Base-by-base conservation (phyloP, 2,113 vertebrate species). In the Rallus limicola region DNA sequence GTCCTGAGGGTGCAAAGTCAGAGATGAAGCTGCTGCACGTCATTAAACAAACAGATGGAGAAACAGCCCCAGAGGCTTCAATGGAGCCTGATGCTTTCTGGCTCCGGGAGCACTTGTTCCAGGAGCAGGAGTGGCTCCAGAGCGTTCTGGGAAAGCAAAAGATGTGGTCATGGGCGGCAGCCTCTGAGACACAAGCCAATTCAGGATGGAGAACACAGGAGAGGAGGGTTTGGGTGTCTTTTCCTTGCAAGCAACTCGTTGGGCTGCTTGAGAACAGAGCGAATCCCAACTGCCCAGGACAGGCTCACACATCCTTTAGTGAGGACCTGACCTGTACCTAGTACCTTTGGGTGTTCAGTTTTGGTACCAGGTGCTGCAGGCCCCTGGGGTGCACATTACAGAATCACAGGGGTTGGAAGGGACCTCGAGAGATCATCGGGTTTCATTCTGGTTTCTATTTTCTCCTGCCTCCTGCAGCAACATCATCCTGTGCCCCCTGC, bases 21-120 rank as follows among this genome's bases (percentile, higher is more conserved):
- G 87, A 85, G 90, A 94, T 72, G 89, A 89, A 67, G 74, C 82
- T 96, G 93, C 90, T 92, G 92, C n/a, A 7, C 7, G 9, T 96
- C 96, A 92, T 95, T 97, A 96, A 90, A 82, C 92, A 96, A 95
- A 92, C 96, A 96, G 93, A 96, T 82, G 71, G 91, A 88, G 91
- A 96, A 88, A 91, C 90, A 94, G 86, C 85, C 93, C 93, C 68
- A 44, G 74, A 84, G 94, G 86, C 93, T 85, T 64, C 6, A 9
- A 59, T 13, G 0, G 53, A 82, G 90, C 83, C 84, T 71, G 86
- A 69, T 75, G 76, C 86, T 92, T 91, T 71, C 65, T 92, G 85
- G 88, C 74, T 93, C 82, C 60, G 26, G 67, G 26, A 24, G 50
- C 1, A 26, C 46, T 77, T 86, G 74, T 93, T 94, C 70, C 90